Evolutionary conservation across 2,888 invertebrate genomes (phyloP).

Genomic region (Ormyrus rosae): DNA sequence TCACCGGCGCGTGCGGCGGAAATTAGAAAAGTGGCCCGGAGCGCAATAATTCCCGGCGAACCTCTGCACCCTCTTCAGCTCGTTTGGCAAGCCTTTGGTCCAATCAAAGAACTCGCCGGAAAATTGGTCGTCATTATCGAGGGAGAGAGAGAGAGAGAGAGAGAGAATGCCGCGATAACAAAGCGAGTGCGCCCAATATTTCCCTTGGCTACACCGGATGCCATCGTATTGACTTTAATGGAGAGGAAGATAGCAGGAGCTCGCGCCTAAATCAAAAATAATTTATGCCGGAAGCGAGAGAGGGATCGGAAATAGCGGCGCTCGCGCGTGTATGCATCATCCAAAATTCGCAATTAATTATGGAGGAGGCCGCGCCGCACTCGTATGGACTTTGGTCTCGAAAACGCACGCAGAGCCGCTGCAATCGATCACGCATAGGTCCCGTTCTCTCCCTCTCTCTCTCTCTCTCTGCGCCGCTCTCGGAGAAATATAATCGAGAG

Average conservation of each 20-base stretch:
- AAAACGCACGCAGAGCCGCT: slow-evolving; percentile 5
- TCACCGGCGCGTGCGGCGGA: too few species aligned
- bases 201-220: neutral
- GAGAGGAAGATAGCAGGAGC: slow-evolving; percentile 18
- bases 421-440: slow-evolving; percentile 33
- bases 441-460: too few species aligned
- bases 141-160: slow-evolving; percentile 13
- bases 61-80: too few species aligned
- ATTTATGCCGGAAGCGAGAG: slow-evolving; percentile 39
- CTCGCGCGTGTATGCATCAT: slow-evolving; percentile 16
- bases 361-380: neutral
- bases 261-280: slow-evolving; percentile 49
- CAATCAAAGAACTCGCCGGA: slow-evolving; percentile 4
- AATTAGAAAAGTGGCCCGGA: too few species aligned
- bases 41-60: too few species aligned
- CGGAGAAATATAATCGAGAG: slow-evolving; percentile 29
- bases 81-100: too few species aligned
- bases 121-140: slow-evolving; percentile 1
- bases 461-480: neutral
- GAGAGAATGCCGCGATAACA: too few species aligned
- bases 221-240: slow-evolving; percentile 47
- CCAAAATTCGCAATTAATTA: slow-evolving; percentile 52
- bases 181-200: slow-evolving; percentile 20
- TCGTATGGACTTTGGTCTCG: slow-evolving; percentile 17
- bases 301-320: neutral